A percentile compares a stretch with the other conserved stretches of the same genome.
These are phyloP conservation scores for Bradypodion pumilum DNA, from an alignment of 2,797 vertebrate genomes.

Conservation along the genomic window DNA sequence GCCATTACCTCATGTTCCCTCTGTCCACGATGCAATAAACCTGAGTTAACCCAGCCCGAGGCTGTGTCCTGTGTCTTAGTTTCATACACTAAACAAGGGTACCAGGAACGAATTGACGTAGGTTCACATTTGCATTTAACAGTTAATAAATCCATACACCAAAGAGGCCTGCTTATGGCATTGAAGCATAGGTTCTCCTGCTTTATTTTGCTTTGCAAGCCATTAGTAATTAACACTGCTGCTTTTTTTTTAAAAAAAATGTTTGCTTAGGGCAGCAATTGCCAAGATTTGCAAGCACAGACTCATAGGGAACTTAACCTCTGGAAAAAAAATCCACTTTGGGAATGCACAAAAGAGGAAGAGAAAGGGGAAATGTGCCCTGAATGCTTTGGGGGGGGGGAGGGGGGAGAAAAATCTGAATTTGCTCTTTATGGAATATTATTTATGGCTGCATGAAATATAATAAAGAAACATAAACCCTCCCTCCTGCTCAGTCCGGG, in stretches of 20 bases:
- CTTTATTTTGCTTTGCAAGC: background rate
- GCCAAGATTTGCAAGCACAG: slow-evolving; percentile 33
- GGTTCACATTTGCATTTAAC: background rate
- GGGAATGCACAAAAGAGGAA: slow-evolving; percentile 30
- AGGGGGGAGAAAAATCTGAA: slow-evolving; percentile 19
- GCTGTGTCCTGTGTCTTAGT: too few species aligned
- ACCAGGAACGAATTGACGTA: background rate
- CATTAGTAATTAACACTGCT: slow-evolving; percentile 13
- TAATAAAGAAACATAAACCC: background rate
- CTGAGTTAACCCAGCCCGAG: too few species aligned
- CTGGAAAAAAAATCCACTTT: slow-evolving; percentile 19
- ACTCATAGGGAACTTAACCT: slow-evolving; percentile 38
- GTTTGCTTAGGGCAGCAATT: background rate
- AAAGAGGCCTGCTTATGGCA: background rate
- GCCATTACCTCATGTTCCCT: too few species aligned
- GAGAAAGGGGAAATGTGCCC: slow-evolving; percentile 42
- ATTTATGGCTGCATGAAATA: slow-evolving; percentile 50
- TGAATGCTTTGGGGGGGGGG: slow-evolving; percentile 2
- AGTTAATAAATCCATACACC: background rate
- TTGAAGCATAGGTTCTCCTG: background rate
- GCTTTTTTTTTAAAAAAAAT: slow-evolving; percentile 26
- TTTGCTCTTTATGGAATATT: slow-evolving; percentile 57
- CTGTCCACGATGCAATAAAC: too few species aligned
- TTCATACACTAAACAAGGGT: too few species aligned
- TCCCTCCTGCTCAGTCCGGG: background rate